Conservation (phyloP, 1,140 invertebrate genomes). For the Popillia japonica region DNA sequence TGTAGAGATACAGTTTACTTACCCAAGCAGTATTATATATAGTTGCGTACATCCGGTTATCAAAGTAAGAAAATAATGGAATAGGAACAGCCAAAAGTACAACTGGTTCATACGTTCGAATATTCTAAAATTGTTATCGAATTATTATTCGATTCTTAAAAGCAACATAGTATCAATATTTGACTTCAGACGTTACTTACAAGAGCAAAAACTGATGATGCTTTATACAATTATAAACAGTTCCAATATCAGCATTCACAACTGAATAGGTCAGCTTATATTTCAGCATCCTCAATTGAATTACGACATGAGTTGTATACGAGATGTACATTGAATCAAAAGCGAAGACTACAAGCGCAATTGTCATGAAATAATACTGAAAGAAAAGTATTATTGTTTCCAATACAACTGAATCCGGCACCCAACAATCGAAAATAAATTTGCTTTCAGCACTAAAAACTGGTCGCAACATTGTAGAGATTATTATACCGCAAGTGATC, state of each 20-base stretch:
- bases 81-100: slow-evolving; percentile 11
- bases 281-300: background rate
- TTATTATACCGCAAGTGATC: background rate
- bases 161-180: too few relatives aligned
- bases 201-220: slow-evolving; percentile 1
- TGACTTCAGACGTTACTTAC: background rate
- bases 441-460: background rate
- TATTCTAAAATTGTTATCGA: background rate
- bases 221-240: background rate
- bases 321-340: slow-evolving; percentile 3
- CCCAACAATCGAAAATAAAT: background rate
- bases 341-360: background rate
- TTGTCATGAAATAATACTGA: background rate
- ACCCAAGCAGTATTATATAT: slow-evolving; percentile 1
- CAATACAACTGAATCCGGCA: background rate
- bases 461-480: background rate
- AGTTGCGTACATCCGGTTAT: slow-evolving; percentile 8
- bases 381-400: background rate
- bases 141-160: background rate
- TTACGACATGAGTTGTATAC: background rate
- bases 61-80: slow-evolving; percentile 7
- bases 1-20: background rate
- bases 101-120: background rate
- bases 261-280: background rate
- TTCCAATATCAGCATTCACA: background rate